These are phyloP conservation scores for Calliopsis andreniformis DNA, from an alignment of 1,140 invertebrate genomes.

Conservation along the genomic window DNA sequence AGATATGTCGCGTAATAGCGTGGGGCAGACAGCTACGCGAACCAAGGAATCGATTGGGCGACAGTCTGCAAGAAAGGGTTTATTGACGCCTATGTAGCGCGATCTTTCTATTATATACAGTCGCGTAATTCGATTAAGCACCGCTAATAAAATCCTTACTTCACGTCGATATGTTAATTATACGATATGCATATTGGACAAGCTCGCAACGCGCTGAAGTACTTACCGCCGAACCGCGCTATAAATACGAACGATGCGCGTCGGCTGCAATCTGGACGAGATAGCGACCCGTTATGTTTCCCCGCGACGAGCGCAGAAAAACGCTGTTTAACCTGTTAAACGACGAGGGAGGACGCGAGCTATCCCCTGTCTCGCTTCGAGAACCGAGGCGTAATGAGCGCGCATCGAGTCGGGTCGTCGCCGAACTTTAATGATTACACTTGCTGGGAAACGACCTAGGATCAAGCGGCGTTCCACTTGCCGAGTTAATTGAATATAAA, in stretches of 20 bases:
- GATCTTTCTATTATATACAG: neutral
- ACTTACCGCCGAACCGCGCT: slow-evolving; percentile 25
- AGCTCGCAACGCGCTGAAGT: slow-evolving; percentile 32
- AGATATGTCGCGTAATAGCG: slow-evolving; percentile 48
- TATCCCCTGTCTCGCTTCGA: neutral
- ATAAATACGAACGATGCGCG: slow-evolving; percentile 21
- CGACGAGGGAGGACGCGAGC: neutral
- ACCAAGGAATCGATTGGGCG: slow-evolving; percentile 45
- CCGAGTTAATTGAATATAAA: slow-evolving; percentile 30
- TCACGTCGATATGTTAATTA: slow-evolving; percentile 32
- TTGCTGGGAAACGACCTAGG: neutral
- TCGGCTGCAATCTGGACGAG: slow-evolving; percentile 20
- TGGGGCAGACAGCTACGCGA: slow-evolving; percentile 1
- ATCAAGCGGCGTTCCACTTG: slow-evolving; percentile 6
- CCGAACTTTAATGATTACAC: slow-evolving; percentile 10
- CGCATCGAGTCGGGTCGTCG: neutral
- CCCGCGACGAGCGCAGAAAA: neutral
- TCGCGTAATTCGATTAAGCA: slow-evolving; percentile 36
- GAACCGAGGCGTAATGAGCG: neutral
- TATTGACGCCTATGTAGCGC: slow-evolving; percentile 16
- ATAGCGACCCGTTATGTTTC: slow-evolving; percentile 12
- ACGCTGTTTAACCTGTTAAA: neutral
- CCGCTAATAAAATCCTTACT: slow-evolving; percentile 32
- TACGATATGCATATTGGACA: slow-evolving; percentile 22
- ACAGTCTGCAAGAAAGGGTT: slow-evolving; percentile 13